A percentile compares a stretch with the other conserved stretches of the same genome.
Evolutionary conservation across 2,113 vertebrate species (phyloP).

Genomic region (Bagarius yarrelli): DNA sequence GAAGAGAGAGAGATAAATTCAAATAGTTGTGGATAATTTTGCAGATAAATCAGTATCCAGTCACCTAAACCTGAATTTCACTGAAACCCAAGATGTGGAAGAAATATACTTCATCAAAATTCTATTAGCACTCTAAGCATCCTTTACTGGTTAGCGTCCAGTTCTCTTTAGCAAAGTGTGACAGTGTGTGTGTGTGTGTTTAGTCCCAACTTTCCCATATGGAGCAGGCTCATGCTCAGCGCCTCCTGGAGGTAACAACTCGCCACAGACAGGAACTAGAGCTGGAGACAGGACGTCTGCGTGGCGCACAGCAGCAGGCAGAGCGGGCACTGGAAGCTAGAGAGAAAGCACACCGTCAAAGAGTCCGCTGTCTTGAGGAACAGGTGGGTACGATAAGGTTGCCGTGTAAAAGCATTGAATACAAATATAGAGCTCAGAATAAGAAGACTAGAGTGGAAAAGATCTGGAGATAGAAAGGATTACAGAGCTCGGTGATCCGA

Average conservation of each 20-base stretch:
- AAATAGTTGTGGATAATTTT: conserved; percentile 26
- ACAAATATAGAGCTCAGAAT: not conserved
- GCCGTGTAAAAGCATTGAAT: not conserved
- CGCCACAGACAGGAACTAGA: conserved; percentile 70
- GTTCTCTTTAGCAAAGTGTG: conserved; percentile 15
- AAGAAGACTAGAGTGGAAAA: not conserved
- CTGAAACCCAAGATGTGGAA: conserved; percentile 30
- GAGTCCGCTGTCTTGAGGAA: conserved; percentile 67
- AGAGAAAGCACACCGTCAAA: conserved; percentile 68
- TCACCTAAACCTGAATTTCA: conserved; percentile 24
- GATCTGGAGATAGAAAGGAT: not conserved
- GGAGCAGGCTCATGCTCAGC: conserved; percentile 69
- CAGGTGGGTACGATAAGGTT: conserved; percentile 59
- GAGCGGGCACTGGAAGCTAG: conserved; percentile 63
- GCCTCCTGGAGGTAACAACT: conserved; percentile 68
- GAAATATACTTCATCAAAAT: conserved; percentile 34
- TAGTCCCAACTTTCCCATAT: conserved; percentile 67
- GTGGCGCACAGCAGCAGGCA: conserved; percentile 64
- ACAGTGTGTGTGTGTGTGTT: conserved; percentile 24
- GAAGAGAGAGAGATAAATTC: conserved; percentile 14
- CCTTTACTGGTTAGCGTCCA: conserved; percentile 16
- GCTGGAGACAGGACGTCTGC: conserved; percentile 60
- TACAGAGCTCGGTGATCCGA: not conserved
- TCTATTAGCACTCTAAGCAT: conserved; percentile 27
- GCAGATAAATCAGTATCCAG: conserved; percentile 31